Conservation (phyloP, 2,113 vertebrate genomes). For the Mustelus asterias region DNA sequence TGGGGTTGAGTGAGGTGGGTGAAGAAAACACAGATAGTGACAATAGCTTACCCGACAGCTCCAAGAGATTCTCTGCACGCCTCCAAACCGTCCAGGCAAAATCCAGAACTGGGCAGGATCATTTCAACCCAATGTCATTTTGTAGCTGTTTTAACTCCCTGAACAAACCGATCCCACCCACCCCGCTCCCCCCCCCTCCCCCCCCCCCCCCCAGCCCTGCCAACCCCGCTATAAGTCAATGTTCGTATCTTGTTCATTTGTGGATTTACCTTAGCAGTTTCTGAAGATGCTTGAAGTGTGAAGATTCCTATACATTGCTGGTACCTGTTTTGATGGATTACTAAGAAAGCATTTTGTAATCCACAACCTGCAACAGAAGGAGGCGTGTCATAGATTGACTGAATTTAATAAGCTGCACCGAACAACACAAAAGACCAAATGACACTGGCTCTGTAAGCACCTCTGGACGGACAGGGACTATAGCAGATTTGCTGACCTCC, state of each 20-base stretch:
- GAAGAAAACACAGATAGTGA: too few species aligned
- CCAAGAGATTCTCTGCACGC: too few species aligned
- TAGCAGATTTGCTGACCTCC: neutral
- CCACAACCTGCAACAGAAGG: slow-evolving; percentile 61
- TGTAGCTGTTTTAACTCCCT: neutral
- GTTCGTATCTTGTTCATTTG: neutral
- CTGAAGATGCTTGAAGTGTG: slow-evolving; percentile 73
- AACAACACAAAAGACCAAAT: neutral
- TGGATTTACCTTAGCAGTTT: slow-evolving; percentile 65
- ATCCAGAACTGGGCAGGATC: neutral
- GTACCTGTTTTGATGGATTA: slow-evolving; percentile 83
- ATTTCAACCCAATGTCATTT: neutral
- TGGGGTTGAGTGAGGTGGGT: too few species aligned
- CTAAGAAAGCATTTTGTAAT: slow-evolving; percentile 71
- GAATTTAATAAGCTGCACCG: neutral
- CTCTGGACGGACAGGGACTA: neutral
- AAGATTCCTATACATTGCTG: slow-evolving; percentile 74
- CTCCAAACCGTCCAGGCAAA: neutral
- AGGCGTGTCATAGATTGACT: neutral
- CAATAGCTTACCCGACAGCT: neutral
- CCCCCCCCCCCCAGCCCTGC: too few species aligned
- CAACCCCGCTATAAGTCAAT: neutral
- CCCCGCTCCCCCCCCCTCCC: neutral
- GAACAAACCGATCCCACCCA: neutral
- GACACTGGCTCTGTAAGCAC: too few species aligned